phyloP scores from a whole-genome alignment of 2,113 vertebrate species.

The Ptychochromis oligacanthus region DNA sequence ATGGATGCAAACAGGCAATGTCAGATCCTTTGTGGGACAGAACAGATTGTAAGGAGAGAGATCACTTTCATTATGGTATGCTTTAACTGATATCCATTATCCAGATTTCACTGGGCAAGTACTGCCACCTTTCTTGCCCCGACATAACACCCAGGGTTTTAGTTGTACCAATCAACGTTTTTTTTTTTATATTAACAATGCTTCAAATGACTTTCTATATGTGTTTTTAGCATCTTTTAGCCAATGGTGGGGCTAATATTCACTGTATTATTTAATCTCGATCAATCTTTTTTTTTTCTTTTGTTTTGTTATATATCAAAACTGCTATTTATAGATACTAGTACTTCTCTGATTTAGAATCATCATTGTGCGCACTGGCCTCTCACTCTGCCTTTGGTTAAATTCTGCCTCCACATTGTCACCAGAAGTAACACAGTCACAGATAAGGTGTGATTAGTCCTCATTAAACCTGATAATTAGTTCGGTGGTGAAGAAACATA shows the following conservation, averaged over 20 bases:
- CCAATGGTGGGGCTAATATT: background rate
- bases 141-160: background rate
- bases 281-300: background rate
- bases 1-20: too few relatives aligned
- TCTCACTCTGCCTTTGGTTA: slow-evolving; percentile 9
- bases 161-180: background rate
- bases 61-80: too few relatives aligned
- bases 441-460: slow-evolving; percentile 41
- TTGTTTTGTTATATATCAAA: background rate
- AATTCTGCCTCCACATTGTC: slow-evolving; percentile 1
- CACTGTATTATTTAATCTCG: background rate
- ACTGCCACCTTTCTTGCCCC: background rate
- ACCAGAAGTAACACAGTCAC: slow-evolving; percentile 46
- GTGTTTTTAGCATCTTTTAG: background rate
- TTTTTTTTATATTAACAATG: too few relatives aligned
- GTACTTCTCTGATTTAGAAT: background rate
- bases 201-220: too few relatives aligned
- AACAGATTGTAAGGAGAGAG: background rate
- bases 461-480: slow-evolving; percentile 56
- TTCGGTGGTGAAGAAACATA: slow-evolving; percentile 8
- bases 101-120: too few relatives aligned
- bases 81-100: too few relatives aligned
- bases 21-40: background rate
- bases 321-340: background rate
- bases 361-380: background rate